Evolutionary conservation across 2,797 vertebrate species (phyloP).

Genomic region (Eupleurogrammus muticus): DNA sequence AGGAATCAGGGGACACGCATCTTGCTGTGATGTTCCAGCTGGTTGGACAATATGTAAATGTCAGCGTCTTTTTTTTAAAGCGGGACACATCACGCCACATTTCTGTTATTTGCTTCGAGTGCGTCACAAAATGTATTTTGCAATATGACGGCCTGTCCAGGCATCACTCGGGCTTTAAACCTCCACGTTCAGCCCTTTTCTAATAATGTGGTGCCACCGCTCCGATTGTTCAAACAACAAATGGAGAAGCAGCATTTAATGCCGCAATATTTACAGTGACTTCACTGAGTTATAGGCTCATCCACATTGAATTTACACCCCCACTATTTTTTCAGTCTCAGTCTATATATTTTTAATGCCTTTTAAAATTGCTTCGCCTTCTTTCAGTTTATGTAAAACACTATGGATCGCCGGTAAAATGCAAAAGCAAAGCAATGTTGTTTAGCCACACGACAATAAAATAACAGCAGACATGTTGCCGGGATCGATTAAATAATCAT

Average conservation of each 20-base stretch:
- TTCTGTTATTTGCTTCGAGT: neutral
- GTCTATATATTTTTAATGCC: neutral
- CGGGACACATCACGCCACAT: neutral
- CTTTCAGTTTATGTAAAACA: no score
- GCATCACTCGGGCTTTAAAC: neutral
- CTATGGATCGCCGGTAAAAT: neutral
- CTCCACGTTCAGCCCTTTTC: neutral
- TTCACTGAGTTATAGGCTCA: neutral
- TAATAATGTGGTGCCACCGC: neutral
- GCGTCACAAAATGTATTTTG: neutral
- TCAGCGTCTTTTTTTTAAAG: neutral
- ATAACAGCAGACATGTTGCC: neutral
- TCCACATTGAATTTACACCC: neutral
- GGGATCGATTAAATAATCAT: no score
- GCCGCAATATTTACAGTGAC: neutral
- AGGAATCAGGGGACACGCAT: neutral
- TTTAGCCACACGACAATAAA: neutral
- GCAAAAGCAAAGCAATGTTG: neutral
- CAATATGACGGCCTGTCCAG: neutral
- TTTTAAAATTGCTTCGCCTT: neutral
- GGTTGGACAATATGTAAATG: no score
- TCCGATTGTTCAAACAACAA: neutral
- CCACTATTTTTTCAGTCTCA: neutral
- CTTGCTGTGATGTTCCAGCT: neutral
- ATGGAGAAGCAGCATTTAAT: neutral